These are phyloP conservation scores for Cabera pusaria DNA, from an alignment of 2,888 invertebrate species.

Conservation along the genomic window DNA sequence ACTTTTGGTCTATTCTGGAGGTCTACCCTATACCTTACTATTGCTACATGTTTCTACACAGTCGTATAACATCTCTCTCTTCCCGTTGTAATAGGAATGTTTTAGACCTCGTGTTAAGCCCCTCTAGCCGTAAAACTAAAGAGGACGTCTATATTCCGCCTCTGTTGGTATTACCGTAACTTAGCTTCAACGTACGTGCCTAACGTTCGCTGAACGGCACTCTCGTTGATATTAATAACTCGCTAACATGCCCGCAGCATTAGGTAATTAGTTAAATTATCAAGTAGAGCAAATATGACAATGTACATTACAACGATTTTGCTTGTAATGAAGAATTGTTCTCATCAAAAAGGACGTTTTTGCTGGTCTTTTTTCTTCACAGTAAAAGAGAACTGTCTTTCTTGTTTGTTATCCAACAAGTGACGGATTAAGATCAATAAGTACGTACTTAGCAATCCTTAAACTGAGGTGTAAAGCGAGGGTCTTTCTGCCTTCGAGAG, in stretches of 20 bases:
- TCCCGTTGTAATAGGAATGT: not conserved
- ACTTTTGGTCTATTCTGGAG: no score
- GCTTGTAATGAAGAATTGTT: no score
- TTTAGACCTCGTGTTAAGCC: slow-evolving; percentile 11
- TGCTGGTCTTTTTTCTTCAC: no score
- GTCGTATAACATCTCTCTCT: no score
- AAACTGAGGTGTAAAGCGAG: slow-evolving; percentile 7
- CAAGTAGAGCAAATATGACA: not conserved
- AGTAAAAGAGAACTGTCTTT: no score
- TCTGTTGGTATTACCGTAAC: slow-evolving; percentile 23
- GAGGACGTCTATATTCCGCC: slow-evolving; percentile 23
- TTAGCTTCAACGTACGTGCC: slow-evolving; percentile 23
- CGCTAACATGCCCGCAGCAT: not conserved
- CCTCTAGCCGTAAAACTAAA: slow-evolving; percentile 22
- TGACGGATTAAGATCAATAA: slow-evolving; percentile 12
- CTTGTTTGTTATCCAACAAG: slow-evolving; percentile 1
- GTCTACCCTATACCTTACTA: no score
- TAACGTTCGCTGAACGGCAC: slow-evolving; percentile 11
- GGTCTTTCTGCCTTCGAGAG: slow-evolving; percentile 2
- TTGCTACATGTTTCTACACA: no score
- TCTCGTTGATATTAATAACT: slow-evolving; percentile 14
- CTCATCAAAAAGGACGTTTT: no score
- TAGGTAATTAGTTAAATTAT: not conserved
- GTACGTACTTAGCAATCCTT: slow-evolving; percentile 10
- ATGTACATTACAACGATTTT: no score